Conservation (phyloP, 1,140 invertebrate species). For the Drosophila athabasca region DNA sequence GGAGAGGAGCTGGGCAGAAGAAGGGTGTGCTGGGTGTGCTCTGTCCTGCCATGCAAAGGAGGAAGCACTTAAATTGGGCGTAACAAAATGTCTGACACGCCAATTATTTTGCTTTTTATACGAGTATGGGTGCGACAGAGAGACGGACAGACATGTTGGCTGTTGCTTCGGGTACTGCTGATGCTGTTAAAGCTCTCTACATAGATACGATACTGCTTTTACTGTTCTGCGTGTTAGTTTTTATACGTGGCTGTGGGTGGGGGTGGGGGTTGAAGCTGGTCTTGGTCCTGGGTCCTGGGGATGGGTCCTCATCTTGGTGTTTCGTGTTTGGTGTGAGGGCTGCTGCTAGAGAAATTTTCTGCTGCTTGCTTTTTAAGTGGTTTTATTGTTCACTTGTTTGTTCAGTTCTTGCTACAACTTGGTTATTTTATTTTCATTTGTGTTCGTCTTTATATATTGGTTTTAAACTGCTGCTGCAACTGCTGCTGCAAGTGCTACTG, state of each 20-base stretch:
- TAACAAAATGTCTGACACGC: constrained; percentile 80
- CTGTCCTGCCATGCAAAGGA: constrained; percentile 39
- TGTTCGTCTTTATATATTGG: constrained; percentile 36
- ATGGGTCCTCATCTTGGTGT: too few relatives aligned
- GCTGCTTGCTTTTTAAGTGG: constrained; percentile 68
- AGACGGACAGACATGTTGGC: constrained; percentile 32
- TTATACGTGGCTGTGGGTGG: constrained; percentile 43
- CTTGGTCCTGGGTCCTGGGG: too few relatives aligned
- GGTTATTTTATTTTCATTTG: constrained; percentile 42
- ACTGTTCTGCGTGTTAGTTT: constrained; percentile 70
- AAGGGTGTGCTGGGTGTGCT: constrained; percentile 11
- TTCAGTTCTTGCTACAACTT: constrained; percentile 40
- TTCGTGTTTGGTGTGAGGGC: too few relatives aligned
- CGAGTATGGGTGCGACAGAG: constrained; percentile 29
- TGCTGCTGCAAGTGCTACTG: too few relatives aligned
- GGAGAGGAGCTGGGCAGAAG: constrained; percentile 21
- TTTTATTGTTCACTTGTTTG: constrained; percentile 72
- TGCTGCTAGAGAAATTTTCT: constrained; percentile 18
- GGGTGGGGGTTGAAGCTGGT: constrained; percentile 7
- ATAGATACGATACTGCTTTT: constrained; percentile 12
- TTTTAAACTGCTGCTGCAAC: constrained; percentile 9
- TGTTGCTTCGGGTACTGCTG: constrained; percentile 27
- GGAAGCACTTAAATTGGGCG: constrained; percentile 79
- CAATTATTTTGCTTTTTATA: constrained; percentile 80
- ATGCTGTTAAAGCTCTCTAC: constrained; percentile 9